Evolutionary conservation across 64 coral and sea anemone genomes (phyloP), one percentile per base, ranked within the genome.

Genomic region (Cladopsammia gracilis): DNA sequence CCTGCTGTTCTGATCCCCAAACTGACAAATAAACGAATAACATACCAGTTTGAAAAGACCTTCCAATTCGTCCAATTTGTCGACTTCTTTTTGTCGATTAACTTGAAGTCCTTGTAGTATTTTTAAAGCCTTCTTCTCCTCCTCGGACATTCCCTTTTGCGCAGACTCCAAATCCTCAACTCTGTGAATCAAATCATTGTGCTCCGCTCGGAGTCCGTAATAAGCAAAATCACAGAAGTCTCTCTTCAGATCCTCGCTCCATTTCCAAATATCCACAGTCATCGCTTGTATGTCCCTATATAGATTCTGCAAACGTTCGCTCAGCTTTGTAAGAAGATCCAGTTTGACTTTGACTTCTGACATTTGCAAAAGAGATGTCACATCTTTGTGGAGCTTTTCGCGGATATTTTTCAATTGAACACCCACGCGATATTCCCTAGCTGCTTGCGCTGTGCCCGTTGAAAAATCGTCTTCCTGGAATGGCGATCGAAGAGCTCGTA

Each of bases 151-250:
- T n/a, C 62, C 42, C 44, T 4, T 14, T 44, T 62, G 20, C 18
- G 58, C 1, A 16, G 7, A 20, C 62, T 46, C 42, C 18, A 82
- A 46, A 62, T 82, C 78, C 4, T 82, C 15, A 3, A 82, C 78
- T 47, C 58, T 26, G 16, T 18, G 78, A 18, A 82, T 56, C 34
- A 82, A 44, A 19, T 82, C 78, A n/a, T 82, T 64, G 78, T 82
- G 58, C 6, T 62, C 58, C 14, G 78, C 58, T 20, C 58, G 14
- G 25, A 82, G 57, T 14, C 78, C 57, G 16, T 82, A 34, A 64
- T 82, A 64, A 6, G 78, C 78, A 3, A 82, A 64, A 13, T 82
- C 78, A 14, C 46, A 82, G 59, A 64, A 82, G 0, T 82, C 78
- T 46, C 78, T 62, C 59, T 48, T 82, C 34, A 82, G 34, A 8